Evolutionary conservation across 2,113 vertebrate genomes (phyloP).

Genomic region (Mus pahari): DNA sequence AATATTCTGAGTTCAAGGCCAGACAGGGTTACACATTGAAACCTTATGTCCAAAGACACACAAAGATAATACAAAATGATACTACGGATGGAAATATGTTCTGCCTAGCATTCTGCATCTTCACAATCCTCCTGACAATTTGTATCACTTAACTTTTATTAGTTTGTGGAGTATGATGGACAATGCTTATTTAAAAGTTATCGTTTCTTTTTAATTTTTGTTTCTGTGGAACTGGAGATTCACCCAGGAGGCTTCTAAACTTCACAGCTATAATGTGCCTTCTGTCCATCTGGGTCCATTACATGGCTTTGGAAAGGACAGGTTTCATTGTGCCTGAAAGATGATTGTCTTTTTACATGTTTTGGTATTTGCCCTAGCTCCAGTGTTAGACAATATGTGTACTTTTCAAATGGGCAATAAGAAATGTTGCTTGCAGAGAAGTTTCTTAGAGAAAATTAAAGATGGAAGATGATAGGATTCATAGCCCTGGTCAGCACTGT

Average conservation of each 20-base stretch:
- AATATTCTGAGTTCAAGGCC: not conserved
- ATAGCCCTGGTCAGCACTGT: conserved; percentile 2
- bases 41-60: not conserved
- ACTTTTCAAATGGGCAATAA: not conserved
- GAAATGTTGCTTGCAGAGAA: not conserved
- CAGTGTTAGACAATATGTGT: not conserved
- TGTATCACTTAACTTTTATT: not conserved
- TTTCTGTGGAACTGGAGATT: not conserved
- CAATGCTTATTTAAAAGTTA: not conserved
- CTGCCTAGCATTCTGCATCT: not conserved
- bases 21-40: not conserved
- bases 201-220: not conserved
- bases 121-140: not conserved
- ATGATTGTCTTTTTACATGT: not conserved
- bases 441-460: conserved; percentile 30
- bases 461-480: not conserved
- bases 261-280: not conserved
- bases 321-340: not conserved
- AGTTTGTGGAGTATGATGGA: not conserved
- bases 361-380: not conserved
- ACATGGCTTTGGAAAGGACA: not conserved
- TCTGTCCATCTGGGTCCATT: not conserved
- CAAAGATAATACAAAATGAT: not conserved
- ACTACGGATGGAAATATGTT: not conserved
- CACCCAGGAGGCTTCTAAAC: no score